Conservation (phyloP, 2,113 vertebrate genomes). For the Tringa solitaria region DNA sequence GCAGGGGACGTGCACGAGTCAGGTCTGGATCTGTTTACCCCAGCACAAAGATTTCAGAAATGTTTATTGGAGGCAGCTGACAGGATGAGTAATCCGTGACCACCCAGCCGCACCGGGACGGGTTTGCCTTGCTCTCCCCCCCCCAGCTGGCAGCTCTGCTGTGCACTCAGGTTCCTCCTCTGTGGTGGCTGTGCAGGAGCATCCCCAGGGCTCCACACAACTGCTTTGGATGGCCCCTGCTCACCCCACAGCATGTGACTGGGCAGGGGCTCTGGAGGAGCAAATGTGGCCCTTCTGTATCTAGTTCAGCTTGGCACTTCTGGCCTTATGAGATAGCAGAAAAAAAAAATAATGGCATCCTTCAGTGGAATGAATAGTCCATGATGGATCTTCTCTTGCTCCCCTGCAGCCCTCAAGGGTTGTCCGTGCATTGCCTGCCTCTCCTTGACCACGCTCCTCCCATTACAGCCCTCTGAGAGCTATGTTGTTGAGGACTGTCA, state of each 20-base stretch:
- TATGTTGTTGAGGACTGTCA: not conserved
- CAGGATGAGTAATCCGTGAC: not conserved
- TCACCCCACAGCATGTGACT: fast-evolving
- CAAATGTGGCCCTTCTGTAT: not conserved
- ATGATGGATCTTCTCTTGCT: not conserved
- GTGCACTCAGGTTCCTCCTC: fast-evolving
- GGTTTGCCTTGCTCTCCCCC: not conserved
- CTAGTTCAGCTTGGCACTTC: not conserved
- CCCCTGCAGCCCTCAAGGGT: not conserved
- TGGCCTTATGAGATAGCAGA: not conserved
- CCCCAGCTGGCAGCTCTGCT: not conserved
- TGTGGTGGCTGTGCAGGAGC: not conserved
- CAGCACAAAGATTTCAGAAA: not conserved
- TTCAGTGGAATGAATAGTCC: not conserved
- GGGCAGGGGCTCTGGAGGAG: not conserved
- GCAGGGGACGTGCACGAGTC: not conserved
- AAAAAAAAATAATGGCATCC: not conserved
- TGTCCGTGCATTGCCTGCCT: not conserved
- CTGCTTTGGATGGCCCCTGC: not conserved
- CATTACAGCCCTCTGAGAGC: not conserved
- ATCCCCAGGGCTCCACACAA: not conserved
- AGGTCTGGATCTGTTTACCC: not conserved
- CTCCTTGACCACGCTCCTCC: not conserved
- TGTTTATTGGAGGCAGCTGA: conserved; percentile 12
- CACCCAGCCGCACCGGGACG: fast-evolving